Evolutionary conservation across 2,113 vertebrate species (phyloP).

Genomic region (Pangasianodon hypophthalmus): DNA sequence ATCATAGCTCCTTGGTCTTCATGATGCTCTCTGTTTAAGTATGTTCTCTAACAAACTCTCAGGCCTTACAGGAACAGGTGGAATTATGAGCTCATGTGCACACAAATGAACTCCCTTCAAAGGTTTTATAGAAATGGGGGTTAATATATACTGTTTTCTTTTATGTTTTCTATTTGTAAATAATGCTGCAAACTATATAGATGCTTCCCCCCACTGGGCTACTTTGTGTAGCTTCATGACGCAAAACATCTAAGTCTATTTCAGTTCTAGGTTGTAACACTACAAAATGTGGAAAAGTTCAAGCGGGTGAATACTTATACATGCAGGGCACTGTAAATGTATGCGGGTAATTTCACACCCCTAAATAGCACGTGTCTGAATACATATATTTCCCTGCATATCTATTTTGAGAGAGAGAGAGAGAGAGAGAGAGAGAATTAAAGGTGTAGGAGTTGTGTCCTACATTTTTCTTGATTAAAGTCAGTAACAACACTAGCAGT

Average conservation of each 20-base stretch:
- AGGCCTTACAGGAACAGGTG: background rate
- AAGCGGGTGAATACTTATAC: too few species aligned
- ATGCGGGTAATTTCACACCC: background rate
- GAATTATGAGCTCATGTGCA: background rate
- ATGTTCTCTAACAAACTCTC: too few species aligned
- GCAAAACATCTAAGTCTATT: background rate
- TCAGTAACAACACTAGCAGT: background rate
- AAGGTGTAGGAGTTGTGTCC: background rate
- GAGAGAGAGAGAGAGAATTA: background rate
- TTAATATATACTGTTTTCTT: background rate
- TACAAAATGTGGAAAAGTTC: background rate
- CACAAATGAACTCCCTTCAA: background rate
- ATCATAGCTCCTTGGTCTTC: background rate
- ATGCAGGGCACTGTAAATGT: background rate
- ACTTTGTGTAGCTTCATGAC: background rate
- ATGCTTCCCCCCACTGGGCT: background rate
- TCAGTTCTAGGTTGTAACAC: background rate
- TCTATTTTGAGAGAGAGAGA: background rate
- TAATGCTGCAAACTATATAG: background rate
- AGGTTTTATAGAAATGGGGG: background rate
- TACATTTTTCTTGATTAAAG: constrained; percentile 5
- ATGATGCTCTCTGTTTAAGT: background rate
- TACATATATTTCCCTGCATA: background rate
- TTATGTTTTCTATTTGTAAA: background rate
- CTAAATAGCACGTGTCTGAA: background rate